A percentile compares a stretch with the other conserved stretches of the same genome.
These are phyloP conservation scores for Graptemys geographica DNA, from an alignment of 2,797 vertebrate genomes.

Conservation along the genomic window DNA sequence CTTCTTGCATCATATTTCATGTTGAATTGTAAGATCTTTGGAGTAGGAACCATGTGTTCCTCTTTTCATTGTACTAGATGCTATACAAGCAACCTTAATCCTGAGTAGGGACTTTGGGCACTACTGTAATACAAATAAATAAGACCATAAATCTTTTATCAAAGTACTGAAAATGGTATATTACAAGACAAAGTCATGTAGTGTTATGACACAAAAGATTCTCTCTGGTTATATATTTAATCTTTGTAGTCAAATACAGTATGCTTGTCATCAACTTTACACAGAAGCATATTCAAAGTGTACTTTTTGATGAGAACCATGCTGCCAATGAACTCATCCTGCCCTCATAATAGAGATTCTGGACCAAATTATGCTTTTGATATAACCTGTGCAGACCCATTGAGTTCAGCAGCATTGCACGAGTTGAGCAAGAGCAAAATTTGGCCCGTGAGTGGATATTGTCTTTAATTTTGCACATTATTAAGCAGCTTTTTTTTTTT, in stretches of 20 bases:
- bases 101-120: not conserved
- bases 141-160: not conserved
- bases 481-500: not conserved
- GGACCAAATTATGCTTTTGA: not conserved
- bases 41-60: not conserved
- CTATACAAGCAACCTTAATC: not conserved
- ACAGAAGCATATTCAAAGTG: constrained; percentile 2
- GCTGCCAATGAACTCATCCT: not conserved
- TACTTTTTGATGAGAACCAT: not conserved
- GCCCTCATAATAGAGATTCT: not conserved
- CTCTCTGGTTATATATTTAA: not conserved
- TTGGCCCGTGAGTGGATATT: not conserved
- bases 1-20: not conserved
- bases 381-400: not conserved
- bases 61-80: not conserved
- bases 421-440: not conserved
- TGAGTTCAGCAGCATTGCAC: not conserved
- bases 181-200: not conserved
- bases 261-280: not conserved
- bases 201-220: not conserved
- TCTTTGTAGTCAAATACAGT: not conserved
- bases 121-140: not conserved
- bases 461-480: not conserved
- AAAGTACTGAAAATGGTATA: not conserved
- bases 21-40: not conserved